Evolutionary conservation across 2,113 vertebrate species (phyloP), one percentile per base, ranked within the genome.

Genomic region (Festucalex cinctus): DNA sequence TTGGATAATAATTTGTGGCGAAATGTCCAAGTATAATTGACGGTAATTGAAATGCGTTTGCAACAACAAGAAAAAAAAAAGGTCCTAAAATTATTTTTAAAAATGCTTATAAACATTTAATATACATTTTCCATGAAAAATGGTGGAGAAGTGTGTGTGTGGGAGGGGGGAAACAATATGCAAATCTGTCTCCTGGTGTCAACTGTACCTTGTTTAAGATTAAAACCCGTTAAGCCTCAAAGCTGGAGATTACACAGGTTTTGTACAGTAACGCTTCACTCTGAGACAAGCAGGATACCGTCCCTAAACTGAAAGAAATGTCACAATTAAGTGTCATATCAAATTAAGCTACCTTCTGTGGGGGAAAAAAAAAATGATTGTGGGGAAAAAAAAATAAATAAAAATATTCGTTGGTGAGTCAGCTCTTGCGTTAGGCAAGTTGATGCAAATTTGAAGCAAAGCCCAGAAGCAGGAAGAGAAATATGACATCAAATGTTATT

Each of bases 371-470:
- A 53, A 43, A 32, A 32, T 2, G 28, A 32, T 32, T 41, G 51
- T 70, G 51, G 16, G 16, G 1, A 3, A 78, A 80, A 69, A 64
- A 39, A 77, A 54, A 44, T 17, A 78, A 80, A 69, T 62, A 39
- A 77, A 54, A 44, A 5, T 13, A 44, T 6, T 65, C 2, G 24
- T 19, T 5, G 48, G 56, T 75, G 74, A 83, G 46, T 80, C 71
- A 76, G 28, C 19, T 6, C 6, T 2, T 63, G 61, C 57, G 22
- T 61, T 46, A 26, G 56, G 28, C 58, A 51, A 74, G 79, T 70
- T 79, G 70, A 77, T 83, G 64, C 53, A 77, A 53, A 67, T 82
- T 68, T 80, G 70, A 84, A 75, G 76, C 6, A 5, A 65, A 61
- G 44, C 69, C 37, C n/a, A 59, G 60, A 17, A 72, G 41, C 24